Base-by-base conservation (phyloP, 2,113 vertebrate genomes). In the Ceuthmochares aereus region DNA sequence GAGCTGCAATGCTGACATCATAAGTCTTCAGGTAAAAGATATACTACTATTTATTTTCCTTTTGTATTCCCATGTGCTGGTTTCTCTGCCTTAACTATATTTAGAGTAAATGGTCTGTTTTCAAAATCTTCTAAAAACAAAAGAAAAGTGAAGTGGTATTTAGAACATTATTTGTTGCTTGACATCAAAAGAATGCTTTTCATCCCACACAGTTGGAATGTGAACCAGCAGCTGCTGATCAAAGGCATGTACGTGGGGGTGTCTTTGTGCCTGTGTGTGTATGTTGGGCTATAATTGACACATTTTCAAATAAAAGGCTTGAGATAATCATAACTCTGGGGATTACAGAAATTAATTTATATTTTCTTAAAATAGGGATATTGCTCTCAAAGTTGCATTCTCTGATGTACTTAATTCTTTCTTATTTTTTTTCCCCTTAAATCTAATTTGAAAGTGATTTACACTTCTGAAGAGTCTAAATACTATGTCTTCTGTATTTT, bases 1-100 rank as follows among this genome's bases (percentile, higher is more conserved):
- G 95, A 98, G 97, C 97, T 99, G 99, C 98, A 99, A 98, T 87
- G 99, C 99, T 74, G 99, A 99, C 97, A 99, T 99, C 98, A 99
- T 99, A 98, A 99, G 99, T 96, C 98, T 99, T 97, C 99, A 99
- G 99, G 99, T 99, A 96, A 98, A 97, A 95, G 51, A 62, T 42
- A 7, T 3, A 29, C 52, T 22, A 2, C 62, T 63, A 7, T 56
- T 89, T 63, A 49, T 86, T 84, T 82, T 42, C 32, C 29, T 74
- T 76, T 80, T 88, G 49, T 70, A 1, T 89, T 84, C 83, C 62
- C n/a, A 0, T n/a, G 40, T 55, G 37, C 36, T 34, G 58, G 42
- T 68, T 89, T 76, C 68, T 90, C 54, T 42, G 12, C 27, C 4
- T 84, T 43, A 43, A 67, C n/a, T 75, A 30, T 84, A 86, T 89